Conservation (phyloP, 2,888 invertebrate genomes). For the Shargacucullia verbasci region DNA sequence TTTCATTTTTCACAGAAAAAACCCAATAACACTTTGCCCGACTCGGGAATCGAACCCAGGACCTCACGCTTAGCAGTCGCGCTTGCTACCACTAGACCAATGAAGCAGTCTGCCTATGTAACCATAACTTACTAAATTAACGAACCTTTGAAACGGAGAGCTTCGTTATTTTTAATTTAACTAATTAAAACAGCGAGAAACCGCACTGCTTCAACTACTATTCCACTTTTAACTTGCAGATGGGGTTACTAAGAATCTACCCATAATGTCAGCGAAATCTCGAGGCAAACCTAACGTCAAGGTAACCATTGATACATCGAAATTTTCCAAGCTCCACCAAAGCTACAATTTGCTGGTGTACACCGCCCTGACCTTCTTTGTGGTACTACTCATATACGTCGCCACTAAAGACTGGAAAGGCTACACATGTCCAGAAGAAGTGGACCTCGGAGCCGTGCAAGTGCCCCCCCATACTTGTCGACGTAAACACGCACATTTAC, state of each 20-base stretch:
- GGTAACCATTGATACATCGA: slow-evolving; percentile 27
- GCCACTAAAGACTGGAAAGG: slow-evolving; percentile 73
- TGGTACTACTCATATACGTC: slow-evolving; percentile 65
- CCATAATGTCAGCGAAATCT: slow-evolving; percentile 32
- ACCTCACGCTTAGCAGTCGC: no score
- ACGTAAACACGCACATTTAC: slow-evolving; percentile 43
- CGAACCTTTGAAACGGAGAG: no score
- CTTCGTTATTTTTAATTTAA: no score
- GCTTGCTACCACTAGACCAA: no score
- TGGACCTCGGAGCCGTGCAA: slow-evolving; percentile 73
- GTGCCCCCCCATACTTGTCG: slow-evolving; percentile 55
- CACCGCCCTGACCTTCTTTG: slow-evolving; percentile 62
- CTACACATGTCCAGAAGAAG: slow-evolving; percentile 73
- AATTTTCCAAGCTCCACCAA: slow-evolving; percentile 26
- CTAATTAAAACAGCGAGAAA: no score
- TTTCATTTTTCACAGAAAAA: no score
- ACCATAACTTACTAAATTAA: no score
- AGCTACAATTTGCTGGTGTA: slow-evolving; percentile 59
- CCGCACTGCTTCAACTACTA: no score
- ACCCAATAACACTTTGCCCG: no score
- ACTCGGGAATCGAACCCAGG: no score
- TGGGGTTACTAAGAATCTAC: background rate
- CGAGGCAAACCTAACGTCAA: slow-evolving; percentile 27
- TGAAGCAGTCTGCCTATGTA: no score
- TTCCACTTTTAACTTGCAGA: slow-evolving; percentile 22